A percentile compares a stretch with the other conserved stretches of the same genome.
Evolutionary conservation across 2,888 invertebrate genomes (phyloP).

Genomic region (Tinea pellionella): DNA sequence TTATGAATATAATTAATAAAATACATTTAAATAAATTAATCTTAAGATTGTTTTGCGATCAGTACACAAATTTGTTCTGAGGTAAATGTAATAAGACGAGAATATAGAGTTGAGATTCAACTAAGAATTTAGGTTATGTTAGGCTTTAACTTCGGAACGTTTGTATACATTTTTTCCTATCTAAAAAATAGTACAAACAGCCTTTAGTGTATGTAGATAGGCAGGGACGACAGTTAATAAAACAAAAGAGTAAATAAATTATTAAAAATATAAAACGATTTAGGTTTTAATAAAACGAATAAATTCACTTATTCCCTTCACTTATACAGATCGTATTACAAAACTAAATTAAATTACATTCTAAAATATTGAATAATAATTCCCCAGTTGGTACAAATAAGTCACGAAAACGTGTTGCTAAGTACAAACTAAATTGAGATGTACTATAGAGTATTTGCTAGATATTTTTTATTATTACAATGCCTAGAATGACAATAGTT

Average conservation of each 20-base stretch:
- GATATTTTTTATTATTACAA: no score
- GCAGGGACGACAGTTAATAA: no score
- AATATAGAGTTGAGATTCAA: background rate
- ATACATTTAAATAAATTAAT: no score
- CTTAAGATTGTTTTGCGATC: background rate
- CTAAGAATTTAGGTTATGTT: conserved; percentile 8
- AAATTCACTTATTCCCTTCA: background rate
- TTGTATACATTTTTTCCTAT: background rate
- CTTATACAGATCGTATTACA: background rate
- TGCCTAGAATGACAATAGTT: no score
- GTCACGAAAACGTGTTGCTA: background rate
- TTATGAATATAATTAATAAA: no score
- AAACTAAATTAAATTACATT: background rate
- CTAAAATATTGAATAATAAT: background rate
- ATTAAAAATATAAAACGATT: no score
- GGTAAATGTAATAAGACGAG: background rate
- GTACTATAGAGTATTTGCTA: background rate
- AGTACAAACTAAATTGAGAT: background rate
- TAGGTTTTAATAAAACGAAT: no score
- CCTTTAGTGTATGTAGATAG: no score
- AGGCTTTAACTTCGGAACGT: background rate
- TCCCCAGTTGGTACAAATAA: background rate
- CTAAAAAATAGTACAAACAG: no score
- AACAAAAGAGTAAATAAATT: no score
- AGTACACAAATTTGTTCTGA: background rate